Base-by-base conservation (phyloP, 2,888 invertebrate species). In the Campoplex nolae region DNA sequence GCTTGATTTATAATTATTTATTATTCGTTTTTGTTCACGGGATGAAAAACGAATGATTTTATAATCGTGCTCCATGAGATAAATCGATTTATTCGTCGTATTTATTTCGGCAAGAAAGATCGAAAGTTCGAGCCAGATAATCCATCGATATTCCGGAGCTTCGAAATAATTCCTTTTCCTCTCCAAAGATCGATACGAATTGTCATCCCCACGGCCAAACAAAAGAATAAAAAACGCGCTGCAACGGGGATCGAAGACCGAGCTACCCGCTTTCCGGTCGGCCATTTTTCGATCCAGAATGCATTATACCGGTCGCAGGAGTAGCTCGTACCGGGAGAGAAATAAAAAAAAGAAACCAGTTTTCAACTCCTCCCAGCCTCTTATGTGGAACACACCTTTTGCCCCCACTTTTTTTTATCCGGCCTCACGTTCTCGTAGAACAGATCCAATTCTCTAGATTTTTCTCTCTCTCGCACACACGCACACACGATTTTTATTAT, bases 331-430 rank as follows among this genome's bases (percentile, higher is more conserved):
- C 48, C 73, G 11, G 51, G 16, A 73, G 73, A 80, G 48, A 62
- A 73, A 74, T 70, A 79, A 75, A 83, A 62, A 62, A 76, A 58
- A 78, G 79, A 89, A 91, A 92, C 89, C 90, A 90, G 91, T 92
- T 91, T 88, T 84, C 82, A 82, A 87, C 90, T 90, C 91, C 90
- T 88, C 92, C 91, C 89, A 90, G 83, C 73, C 76, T 73, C 79
- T 88, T 88, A 54, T 85, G 86, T 76, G 71, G 83, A 83, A 68
- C 79, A 75, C 78, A 79, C 87, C 88, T 83, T 81, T 68, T 84
- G 80, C 58, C 80, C 78, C 68, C 76, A 51, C 86, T 78, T 51
- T 86, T 77, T 89, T 91, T 89, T 89, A 89, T 28, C 68, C 79
- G 45, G 80, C 81, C 75, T 77, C 42, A 65, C 32, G 71, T 16